Percentiles rank a stretch among this genome's conserved stretches.
These are phyloP conservation scores for Ctenochaetus hawaiiensis DNA, from an alignment of 2,797 vertebrate genomes.

Conservation along the genomic window DNA sequence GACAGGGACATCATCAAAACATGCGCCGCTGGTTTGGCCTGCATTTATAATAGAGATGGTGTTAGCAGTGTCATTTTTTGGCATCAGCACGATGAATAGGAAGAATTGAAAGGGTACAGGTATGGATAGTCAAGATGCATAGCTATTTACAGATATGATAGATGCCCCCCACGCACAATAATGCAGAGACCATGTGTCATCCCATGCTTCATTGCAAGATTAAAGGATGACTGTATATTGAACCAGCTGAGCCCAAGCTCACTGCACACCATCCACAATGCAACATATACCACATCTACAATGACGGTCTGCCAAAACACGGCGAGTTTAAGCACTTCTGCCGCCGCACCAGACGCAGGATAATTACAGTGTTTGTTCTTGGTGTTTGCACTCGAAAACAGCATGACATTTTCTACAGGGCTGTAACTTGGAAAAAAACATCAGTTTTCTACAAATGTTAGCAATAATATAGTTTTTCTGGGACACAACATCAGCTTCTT, in stretches of 20 bases:
- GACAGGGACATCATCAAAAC: constrained; percentile 29
- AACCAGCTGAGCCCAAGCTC: constrained; percentile 62
- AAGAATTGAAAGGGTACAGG: constrained; percentile 23
- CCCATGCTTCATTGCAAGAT: constrained; percentile 45
- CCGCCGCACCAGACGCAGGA: not conserved
- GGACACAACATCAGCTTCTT: not conserved
- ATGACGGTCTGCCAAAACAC: constrained; percentile 30
- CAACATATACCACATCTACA: constrained; percentile 36
- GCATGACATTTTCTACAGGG: constrained; percentile 12
- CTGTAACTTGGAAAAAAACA: not conserved
- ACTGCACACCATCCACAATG: constrained; percentile 28
- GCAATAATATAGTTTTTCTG: not conserved
- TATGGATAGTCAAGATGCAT: constrained; percentile 11
- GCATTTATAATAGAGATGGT: constrained; percentile 5
- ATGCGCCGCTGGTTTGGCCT: not conserved
- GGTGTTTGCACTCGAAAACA: constrained; percentile 13
- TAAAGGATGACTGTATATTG: constrained; percentile 53
- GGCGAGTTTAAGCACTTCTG: constrained; percentile 16
- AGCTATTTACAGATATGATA: constrained; percentile 42
- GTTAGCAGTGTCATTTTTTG: constrained; percentile 8
- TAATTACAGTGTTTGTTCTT: constrained; percentile 11
- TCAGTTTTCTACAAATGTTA: not conserved
- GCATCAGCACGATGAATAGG: constrained; percentile 30
- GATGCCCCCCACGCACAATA: constrained; percentile 35
- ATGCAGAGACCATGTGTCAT: constrained; percentile 51